phyloP scores from a whole-genome alignment of 2,888 invertebrate species.

The Phaedon cochleariae region DNA sequence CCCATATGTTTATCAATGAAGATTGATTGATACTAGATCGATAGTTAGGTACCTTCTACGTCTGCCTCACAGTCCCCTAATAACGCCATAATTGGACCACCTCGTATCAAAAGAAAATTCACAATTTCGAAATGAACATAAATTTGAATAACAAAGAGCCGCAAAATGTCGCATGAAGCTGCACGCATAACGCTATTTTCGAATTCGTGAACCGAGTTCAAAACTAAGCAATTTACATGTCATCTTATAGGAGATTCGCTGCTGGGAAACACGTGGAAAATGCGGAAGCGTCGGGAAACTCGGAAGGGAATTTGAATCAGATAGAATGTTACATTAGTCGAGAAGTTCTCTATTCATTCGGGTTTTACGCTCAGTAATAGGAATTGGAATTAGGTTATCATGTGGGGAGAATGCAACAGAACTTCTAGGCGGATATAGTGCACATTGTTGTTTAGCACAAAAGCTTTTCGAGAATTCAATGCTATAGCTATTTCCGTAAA shows the following conservation, averaged over 20 bases:
- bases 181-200: slow-evolving; percentile 51
- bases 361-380: slow-evolving; percentile 19
- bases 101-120: slow-evolving; percentile 40
- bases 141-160: slow-evolving; percentile 56
- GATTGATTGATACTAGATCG: neutral
- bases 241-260: slow-evolving; percentile 48
- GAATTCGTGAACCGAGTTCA: slow-evolving; percentile 54
- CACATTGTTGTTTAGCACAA: too few species aligned
- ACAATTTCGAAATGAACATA: slow-evolving; percentile 41
- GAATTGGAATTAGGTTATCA: slow-evolving; percentile 28
- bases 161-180: slow-evolving; percentile 50
- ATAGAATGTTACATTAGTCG: slow-evolving; percentile 15
- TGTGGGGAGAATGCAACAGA: slow-evolving; percentile 4
- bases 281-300: slow-evolving; percentile 33
- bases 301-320: slow-evolving; percentile 40
- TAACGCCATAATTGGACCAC: slow-evolving; percentile 29
- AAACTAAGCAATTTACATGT: slow-evolving; percentile 57
- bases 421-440: neutral
- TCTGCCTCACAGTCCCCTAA: neutral
- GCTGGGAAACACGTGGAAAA: slow-evolving; percentile 44
- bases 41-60: neutral
- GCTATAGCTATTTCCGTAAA: too few species aligned
- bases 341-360: slow-evolving; percentile 24
- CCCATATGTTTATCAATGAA: too few species aligned
- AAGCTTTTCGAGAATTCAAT: too few species aligned